A percentile compares a stretch with the other conserved stretches of the same genome.
These are phyloP conservation scores for Cassiopea xamachana DNA, from an alignment of 30 jellyfish, hydroid and myxozoan species.

Conservation along the genomic window DNA sequence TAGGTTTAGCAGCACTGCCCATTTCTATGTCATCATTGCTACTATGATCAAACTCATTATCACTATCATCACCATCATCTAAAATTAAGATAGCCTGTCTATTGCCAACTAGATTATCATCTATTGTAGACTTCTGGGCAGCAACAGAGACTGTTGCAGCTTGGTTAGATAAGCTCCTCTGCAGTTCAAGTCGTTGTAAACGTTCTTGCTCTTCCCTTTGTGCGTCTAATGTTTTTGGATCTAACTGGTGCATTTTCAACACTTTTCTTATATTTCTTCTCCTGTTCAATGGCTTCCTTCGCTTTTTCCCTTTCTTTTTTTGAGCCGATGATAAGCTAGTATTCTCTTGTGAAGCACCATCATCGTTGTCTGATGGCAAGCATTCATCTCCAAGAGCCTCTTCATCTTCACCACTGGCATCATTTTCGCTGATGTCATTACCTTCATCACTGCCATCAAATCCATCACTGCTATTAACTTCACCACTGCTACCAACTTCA, in stretches of 20 bases:
- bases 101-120: neutral
- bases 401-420: slow-evolving; percentile 22
- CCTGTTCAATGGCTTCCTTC: slow-evolving; percentile 50
- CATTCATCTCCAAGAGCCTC: neutral
- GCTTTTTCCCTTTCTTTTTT: slow-evolving; percentile 36
- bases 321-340: neutral
- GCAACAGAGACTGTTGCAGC: neutral
- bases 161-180: slow-evolving; percentile 22
- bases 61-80: slow-evolving; percentile 33
- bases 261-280: slow-evolving; percentile 90
- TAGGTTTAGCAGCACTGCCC: neutral
- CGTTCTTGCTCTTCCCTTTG: slow-evolving; percentile 89
- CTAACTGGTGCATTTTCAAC: slow-evolving; percentile 66
- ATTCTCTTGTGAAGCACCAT: neutral
- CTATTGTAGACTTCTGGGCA: neutral
- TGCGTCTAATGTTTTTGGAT: slow-evolving; percentile 79
- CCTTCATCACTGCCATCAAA: neutral
- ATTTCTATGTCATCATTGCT: slow-evolving; percentile 57
- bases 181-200: slow-evolving; percentile 72
- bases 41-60: slow-evolving; percentile 40
- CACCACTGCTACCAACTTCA: neutral
- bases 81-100: neutral
- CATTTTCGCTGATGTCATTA: neutral
- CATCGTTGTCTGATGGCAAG: neutral
- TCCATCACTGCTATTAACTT: neutral